Conservation (phyloP, 2,888 invertebrate species). For the Agrotis ipsilon region DNA sequence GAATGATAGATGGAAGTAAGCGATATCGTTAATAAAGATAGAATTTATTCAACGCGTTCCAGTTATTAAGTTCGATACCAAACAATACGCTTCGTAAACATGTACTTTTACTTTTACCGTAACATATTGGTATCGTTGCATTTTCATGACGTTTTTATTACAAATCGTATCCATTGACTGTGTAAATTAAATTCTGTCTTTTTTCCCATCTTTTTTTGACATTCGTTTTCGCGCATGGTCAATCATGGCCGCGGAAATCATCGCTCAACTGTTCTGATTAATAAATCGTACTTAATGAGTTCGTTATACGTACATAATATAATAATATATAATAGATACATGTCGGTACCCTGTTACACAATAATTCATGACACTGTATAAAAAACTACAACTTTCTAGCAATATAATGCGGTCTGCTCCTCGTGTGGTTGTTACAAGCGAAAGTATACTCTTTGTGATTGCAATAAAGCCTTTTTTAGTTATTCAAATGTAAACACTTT, state of each 20-base stretch:
- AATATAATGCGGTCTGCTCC: slow-evolving; percentile 61
- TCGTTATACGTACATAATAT: slow-evolving; percentile 56
- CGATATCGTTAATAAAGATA: slow-evolving; percentile 20
- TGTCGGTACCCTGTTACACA: slow-evolving; percentile 78
- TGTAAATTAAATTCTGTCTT: slow-evolving; percentile 35
- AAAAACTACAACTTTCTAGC: slow-evolving; percentile 76
- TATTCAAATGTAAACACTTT: slow-evolving; percentile 17
- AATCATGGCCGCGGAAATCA: slow-evolving; percentile 49
- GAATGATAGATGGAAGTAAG: slow-evolving; percentile 33
- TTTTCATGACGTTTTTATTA: slow-evolving; percentile 35
- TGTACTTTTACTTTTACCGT: slow-evolving; percentile 44
- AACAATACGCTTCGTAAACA: slow-evolving; percentile 18
- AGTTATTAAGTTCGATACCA: slow-evolving; percentile 29
- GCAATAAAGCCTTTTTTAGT: slow-evolving; percentile 23
- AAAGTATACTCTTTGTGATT: slow-evolving; percentile 33
- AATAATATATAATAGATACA: slow-evolving; percentile 57
- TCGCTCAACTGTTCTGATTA: slow-evolving; percentile 23
- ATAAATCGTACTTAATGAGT: slow-evolving; percentile 44
- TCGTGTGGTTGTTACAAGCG: slow-evolving; percentile 45
- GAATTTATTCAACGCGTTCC: slow-evolving; percentile 42
- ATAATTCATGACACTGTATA: slow-evolving; percentile 74
- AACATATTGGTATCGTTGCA: slow-evolving; percentile 26
- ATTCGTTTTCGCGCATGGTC: slow-evolving; percentile 47
- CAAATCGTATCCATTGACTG: slow-evolving; percentile 16
- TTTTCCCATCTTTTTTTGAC: slow-evolving; percentile 39